Conservation (phyloP, 2,797 vertebrate genomes). For the Typhlichthys eigenmanni region DNA sequence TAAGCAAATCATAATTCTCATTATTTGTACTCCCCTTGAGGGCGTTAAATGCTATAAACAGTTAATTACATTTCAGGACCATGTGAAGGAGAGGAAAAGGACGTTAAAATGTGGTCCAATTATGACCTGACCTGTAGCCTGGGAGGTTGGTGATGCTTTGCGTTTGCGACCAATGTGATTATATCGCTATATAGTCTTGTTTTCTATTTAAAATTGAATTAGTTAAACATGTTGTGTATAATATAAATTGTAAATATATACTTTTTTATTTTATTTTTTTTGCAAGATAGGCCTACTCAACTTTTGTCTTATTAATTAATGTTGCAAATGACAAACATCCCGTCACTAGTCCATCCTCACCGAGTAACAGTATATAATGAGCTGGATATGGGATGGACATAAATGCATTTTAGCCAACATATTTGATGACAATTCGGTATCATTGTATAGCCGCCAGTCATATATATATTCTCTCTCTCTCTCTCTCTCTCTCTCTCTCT, state of each 20-base stretch:
- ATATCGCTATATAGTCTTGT: too few relatives aligned
- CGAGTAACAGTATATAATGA: conserved; percentile 46
- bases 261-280: too few relatives aligned
- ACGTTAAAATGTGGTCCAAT: conserved; percentile 24
- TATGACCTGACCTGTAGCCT: conserved; percentile 71
- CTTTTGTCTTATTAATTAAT: conserved; percentile 20
- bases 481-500: conserved; percentile 16
- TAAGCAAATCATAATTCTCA: conserved; percentile 45
- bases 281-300: too few relatives aligned
- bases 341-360: conserved; percentile 65
- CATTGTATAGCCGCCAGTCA: conserved; percentile 33
- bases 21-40: not conserved
- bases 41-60: too few relatives aligned
- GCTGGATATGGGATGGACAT: conserved; percentile 25
- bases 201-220: too few relatives aligned
- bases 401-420: conserved; percentile 33
- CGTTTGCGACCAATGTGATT: too few relatives aligned
- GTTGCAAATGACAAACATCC: conserved; percentile 61
- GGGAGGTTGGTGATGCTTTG: conserved; percentile 8
- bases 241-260: too few relatives aligned
- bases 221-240: too few relatives aligned
- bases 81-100: conserved; percentile 1
- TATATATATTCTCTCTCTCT: conserved; percentile 11
- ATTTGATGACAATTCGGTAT: conserved; percentile 24
- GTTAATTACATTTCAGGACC: conserved; percentile 2